A percentile compares a stretch with the other conserved stretches of the same genome.
phyloP scores from a whole-genome alignment of 2,113 vertebrate genomes.

The Podarcis muralis region DNA sequence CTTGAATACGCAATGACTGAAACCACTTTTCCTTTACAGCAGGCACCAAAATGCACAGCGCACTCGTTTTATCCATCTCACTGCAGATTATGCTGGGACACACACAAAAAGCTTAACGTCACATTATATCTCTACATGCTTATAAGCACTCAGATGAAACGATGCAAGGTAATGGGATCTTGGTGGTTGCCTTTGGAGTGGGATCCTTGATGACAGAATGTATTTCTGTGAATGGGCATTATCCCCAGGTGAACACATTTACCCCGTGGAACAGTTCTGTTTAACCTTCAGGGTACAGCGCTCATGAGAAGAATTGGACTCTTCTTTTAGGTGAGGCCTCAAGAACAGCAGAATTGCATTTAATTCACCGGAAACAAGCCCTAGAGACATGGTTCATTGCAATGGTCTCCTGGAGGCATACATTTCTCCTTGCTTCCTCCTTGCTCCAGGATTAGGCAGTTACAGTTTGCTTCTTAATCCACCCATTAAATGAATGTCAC shows the following conservation, averaged over 20 bases:
- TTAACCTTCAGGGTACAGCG: constrained; percentile 17
- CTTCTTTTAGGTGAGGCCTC: background rate
- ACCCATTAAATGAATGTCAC: constrained; percentile 26
- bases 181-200: background rate
- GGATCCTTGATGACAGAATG: constrained; percentile 4
- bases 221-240: constrained; percentile 7
- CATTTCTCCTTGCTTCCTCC: constrained; percentile 24
- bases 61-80: constrained; percentile 26
- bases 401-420: constrained; percentile 4
- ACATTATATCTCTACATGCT: constrained; percentile 59
- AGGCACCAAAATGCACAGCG: constrained; percentile 50
- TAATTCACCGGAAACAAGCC: constrained; percentile 20
- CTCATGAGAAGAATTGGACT: background rate
- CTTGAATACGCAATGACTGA: constrained; percentile 50
- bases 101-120: constrained; percentile 33
- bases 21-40: constrained; percentile 36
- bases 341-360: background rate
- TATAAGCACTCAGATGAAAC: constrained; percentile 31
- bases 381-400: background rate
- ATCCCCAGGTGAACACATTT: constrained; percentile 20
- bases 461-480: constrained; percentile 20
- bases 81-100: constrained; percentile 31
- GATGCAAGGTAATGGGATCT: constrained; percentile 26
- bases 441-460: constrained; percentile 22
- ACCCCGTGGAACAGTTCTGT: background rate